phyloP scores from a whole-genome alignment of 2,113 vertebrate species.

The Onychorhynchus coronatus region DNA sequence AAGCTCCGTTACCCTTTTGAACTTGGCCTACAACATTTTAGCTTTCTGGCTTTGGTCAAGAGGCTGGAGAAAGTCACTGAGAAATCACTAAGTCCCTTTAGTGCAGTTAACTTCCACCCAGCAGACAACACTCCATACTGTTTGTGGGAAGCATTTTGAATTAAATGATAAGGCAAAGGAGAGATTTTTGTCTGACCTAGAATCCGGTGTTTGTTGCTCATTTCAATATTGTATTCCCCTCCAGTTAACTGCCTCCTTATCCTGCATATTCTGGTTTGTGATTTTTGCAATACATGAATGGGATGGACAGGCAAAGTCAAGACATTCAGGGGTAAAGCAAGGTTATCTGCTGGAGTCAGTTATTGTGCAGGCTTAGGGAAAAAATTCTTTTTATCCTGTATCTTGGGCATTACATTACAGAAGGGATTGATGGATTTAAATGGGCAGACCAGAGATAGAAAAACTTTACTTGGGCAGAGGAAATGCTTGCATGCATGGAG shows the following conservation, averaged over 20 bases:
- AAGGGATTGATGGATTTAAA: background rate
- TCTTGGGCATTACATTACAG: background rate
- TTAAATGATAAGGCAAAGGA: background rate
- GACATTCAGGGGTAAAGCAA: background rate
- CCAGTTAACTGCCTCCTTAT: background rate
- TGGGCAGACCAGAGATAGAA: background rate
- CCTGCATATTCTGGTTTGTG: background rate
- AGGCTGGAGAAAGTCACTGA: background rate
- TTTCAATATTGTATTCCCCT: background rate
- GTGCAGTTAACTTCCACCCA: background rate
- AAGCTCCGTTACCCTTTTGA: background rate
- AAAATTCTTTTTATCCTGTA: background rate
- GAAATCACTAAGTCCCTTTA: background rate
- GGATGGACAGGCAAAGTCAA: background rate
- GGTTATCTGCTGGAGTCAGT: background rate
- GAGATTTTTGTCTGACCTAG: background rate
- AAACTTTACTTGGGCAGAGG: background rate
- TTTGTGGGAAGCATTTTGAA: background rate
- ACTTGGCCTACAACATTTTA: background rate
- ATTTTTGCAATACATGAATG: background rate
- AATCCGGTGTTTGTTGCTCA: background rate
- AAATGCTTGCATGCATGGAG: fast-evolving
- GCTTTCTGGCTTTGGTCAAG: background rate
- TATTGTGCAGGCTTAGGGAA: background rate
- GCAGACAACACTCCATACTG: fast-evolving